Evolutionary conservation across 2,113 vertebrate genomes (phyloP).

Genomic region (Varanus salvator): DNA sequence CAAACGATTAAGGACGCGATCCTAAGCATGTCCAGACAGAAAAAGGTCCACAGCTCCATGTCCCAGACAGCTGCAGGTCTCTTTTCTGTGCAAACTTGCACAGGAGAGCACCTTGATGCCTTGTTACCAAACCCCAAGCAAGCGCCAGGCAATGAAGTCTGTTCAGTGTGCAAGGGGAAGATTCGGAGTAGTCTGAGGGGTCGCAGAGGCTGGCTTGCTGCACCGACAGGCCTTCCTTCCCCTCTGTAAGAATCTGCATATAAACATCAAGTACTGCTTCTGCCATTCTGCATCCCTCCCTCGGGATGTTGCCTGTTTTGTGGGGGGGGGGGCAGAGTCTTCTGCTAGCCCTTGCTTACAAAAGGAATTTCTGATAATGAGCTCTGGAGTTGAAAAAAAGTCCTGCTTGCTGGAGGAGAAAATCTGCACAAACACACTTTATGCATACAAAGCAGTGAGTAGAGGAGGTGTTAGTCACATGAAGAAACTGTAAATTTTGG

Average conservation of each 20-base stretch:
- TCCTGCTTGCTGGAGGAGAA: accelerated
- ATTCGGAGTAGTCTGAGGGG: not conserved
- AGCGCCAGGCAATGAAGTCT: not conserved
- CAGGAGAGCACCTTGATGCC: no score
- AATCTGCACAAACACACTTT: not conserved
- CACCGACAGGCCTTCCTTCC: conserved; percentile 4
- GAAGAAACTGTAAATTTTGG: not conserved
- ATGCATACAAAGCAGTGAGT: not conserved
- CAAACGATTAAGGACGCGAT: not conserved
- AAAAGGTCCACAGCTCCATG: no score
- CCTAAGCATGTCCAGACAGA: no score
- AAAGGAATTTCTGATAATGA: conserved; percentile 6
- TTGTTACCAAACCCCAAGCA: not conserved
- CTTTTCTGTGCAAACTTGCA: no score
- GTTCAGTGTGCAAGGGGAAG: no score
- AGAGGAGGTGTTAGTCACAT: not conserved
- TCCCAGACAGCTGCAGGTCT: no score
- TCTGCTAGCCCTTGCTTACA: conserved; percentile 22
- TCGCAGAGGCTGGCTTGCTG: not conserved
- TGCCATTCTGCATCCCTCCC: not conserved
- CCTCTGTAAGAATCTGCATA: not conserved
- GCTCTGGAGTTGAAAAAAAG: not conserved
- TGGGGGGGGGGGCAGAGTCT: conserved; percentile 15
- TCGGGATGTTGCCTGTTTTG: not conserved
- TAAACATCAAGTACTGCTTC: accelerated